phyloP scores from a whole-genome alignment of 1,140 invertebrate species.

The Polyergus mexicanus region DNA sequence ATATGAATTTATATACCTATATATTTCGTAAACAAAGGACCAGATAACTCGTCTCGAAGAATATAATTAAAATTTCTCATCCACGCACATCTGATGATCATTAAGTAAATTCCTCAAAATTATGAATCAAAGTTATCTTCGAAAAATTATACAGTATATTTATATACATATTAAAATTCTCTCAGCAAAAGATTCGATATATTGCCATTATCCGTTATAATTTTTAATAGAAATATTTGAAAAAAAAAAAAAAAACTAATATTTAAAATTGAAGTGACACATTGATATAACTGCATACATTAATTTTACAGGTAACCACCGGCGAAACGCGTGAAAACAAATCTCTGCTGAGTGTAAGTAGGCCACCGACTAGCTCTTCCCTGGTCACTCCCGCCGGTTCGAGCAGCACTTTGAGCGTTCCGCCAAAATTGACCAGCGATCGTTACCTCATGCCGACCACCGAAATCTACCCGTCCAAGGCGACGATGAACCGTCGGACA shows the following conservation, averaged over 20 bases:
- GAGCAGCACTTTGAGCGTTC: slow-evolving; percentile 32
- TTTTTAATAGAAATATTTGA: neutral
- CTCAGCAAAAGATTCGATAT: too few relatives aligned
- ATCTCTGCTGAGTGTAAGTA: slow-evolving; percentile 75
- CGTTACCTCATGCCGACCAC: slow-evolving; percentile 71
- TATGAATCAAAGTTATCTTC: too few relatives aligned
- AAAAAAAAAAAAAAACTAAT: neutral
- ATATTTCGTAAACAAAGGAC: neutral
- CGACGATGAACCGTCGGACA: slow-evolving; percentile 70
- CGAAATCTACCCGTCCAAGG: slow-evolving; percentile 78
- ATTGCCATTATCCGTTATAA: too few relatives aligned
- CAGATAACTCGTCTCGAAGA: neutral
- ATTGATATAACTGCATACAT: neutral
- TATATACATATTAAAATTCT: neutral
- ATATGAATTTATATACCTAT: neutral
- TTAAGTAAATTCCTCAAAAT: neutral
- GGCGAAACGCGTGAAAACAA: slow-evolving; percentile 72
- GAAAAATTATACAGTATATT: neutral
- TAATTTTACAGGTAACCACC: slow-evolving; percentile 49
- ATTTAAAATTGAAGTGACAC: neutral
- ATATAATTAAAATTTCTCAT: too few relatives aligned
- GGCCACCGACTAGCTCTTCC: slow-evolving; percentile 70
- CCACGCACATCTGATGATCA: too few relatives aligned
- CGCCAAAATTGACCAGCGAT: slow-evolving; percentile 58
- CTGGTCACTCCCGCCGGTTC: slow-evolving; percentile 59